Percentiles rank a stretch among this genome's conserved stretches.
These are phyloP conservation scores for Meles meles DNA, from an alignment of 2,113 vertebrate genomes.

Conservation along the genomic window DNA sequence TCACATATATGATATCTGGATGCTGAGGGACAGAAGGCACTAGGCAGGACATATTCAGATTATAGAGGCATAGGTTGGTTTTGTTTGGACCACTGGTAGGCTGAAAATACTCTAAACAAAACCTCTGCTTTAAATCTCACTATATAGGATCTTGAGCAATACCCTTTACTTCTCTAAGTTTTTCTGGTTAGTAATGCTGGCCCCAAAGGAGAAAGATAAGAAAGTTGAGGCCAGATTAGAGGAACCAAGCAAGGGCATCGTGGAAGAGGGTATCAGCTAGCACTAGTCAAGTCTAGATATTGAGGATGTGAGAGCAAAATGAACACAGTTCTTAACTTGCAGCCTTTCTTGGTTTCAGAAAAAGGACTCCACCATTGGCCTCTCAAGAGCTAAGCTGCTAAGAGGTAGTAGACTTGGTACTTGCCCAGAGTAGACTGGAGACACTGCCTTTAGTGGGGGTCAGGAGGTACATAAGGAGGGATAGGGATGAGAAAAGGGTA, in stretches of 20 bases:
- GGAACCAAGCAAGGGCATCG: neutral
- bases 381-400: neutral
- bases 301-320: neutral
- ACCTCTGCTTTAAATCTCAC: neutral
- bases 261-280: neutral
- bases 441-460: neutral
- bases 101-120: neutral
- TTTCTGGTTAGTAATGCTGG: neutral
- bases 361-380: neutral
- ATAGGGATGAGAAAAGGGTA: neutral
- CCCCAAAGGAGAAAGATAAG: neutral
- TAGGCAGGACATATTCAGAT: neutral
- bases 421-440: neutral
- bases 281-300: neutral
- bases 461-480: neutral
- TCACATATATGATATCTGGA: neutral
- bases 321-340: neutral
- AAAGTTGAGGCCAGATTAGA: neutral
- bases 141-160: neutral
- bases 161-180: neutral
- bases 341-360: neutral
- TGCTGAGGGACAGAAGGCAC: neutral
- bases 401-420: neutral
- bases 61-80: neutral
- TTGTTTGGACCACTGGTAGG: neutral